Evolutionary conservation across 2,113 vertebrate genomes (phyloP).

Genomic region (Salvator merianae): DNA sequence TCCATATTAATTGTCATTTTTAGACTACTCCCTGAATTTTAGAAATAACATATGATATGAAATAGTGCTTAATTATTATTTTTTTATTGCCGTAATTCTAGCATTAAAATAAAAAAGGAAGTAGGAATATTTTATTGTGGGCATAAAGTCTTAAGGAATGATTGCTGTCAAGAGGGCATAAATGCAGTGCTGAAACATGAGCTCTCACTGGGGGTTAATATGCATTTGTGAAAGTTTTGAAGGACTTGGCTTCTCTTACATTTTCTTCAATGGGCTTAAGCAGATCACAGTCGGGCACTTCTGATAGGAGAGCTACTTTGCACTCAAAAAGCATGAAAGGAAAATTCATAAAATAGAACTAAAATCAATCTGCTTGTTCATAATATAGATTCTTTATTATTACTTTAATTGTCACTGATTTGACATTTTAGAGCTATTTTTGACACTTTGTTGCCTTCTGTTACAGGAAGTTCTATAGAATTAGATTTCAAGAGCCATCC

Average conservation of each 20-base stretch:
- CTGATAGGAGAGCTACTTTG: conserved; percentile 53
- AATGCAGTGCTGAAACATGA: background rate
- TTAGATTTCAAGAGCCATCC: conserved; percentile 34
- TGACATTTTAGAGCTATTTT: conserved; percentile 35
- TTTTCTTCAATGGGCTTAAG: conserved; percentile 70
- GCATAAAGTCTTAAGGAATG: conserved; percentile 5
- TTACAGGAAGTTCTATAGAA: conserved; percentile 25
- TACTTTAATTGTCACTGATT: conserved; percentile 8
- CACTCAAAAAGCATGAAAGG: conserved; percentile 51
- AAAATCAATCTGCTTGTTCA: conserved; percentile 39
- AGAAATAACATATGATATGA: background rate
- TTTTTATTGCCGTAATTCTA: background rate
- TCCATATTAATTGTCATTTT: background rate
- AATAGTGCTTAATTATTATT: background rate
- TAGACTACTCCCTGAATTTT: background rate
- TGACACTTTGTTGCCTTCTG: conserved; percentile 41
- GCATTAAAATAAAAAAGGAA: background rate
- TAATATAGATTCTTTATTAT: conserved; percentile 30
- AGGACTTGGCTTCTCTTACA: conserved; percentile 50
- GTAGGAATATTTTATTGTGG: conserved; percentile 15
- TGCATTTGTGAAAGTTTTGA: conserved; percentile 64
- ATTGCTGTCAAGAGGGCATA: conserved; percentile 14
- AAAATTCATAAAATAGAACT: conserved; percentile 56
- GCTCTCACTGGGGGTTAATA: conserved; percentile 46
- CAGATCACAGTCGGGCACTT: conserved; percentile 50